These are phyloP conservation scores for Parnassius apollo DNA, from an alignment of 2,888 invertebrate species.

Conservation along the genomic window DNA sequence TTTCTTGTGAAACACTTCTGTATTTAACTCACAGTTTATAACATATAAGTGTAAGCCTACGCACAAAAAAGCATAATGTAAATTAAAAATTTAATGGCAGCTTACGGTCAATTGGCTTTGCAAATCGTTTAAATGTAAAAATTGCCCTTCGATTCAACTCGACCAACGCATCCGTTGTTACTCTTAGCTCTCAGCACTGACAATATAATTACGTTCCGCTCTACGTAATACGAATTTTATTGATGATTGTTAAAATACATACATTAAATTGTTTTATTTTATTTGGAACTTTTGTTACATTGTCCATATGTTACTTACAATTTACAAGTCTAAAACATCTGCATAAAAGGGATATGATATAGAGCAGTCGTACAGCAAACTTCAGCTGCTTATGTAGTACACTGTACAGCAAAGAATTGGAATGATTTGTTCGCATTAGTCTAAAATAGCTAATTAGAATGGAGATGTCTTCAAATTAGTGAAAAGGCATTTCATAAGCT, in stretches of 20 bases:
- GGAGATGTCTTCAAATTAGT: too few relatives aligned
- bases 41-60: neutral
- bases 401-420: too few relatives aligned
- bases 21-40: constrained; percentile 8
- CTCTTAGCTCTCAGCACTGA: constrained; percentile 15
- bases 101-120: constrained; percentile 28
- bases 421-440: too few relatives aligned
- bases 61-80: constrained; percentile 2
- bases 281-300: neutral
- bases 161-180: constrained; percentile 26
- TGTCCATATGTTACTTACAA: constrained; percentile 18
- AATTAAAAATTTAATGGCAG: neutral
- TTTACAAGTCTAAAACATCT: constrained; percentile 1
- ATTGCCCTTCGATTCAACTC: constrained; percentile 23
- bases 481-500: too few relatives aligned
- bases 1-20: constrained; percentile 21
- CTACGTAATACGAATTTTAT: constrained; percentile 19
- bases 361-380: too few relatives aligned
- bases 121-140: constrained; percentile 27
- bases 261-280: constrained; percentile 12
- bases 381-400: too few relatives aligned
- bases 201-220: constrained; percentile 26
- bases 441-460: too few relatives aligned
- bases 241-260: constrained; percentile 11
- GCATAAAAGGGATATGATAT: too few relatives aligned